Conservation (phyloP, 2,888 invertebrate species). For the Cantharis rufa region DNA sequence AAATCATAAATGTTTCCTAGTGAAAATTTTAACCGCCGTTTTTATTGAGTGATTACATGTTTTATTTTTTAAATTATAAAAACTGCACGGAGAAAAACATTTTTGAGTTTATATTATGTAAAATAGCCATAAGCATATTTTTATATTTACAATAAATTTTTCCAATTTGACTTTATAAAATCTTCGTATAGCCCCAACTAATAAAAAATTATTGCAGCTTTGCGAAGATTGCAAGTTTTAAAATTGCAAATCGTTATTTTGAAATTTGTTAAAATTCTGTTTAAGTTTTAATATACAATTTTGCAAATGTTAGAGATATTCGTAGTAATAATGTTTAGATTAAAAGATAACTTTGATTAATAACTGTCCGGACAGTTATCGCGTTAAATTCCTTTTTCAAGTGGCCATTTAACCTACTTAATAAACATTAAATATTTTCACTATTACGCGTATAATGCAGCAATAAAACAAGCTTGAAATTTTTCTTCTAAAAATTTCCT, state of each 20-base stretch:
- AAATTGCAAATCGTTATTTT: neutral
- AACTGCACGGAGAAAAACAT: neutral
- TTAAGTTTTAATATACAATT: neutral
- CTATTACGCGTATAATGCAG: neutral
- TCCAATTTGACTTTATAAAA: neutral
- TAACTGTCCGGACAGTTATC: neutral
- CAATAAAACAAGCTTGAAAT: neutral
- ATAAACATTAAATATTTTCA: neutral
- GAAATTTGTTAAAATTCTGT: neutral
- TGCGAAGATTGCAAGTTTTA: neutral
- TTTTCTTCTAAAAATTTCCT: neutral
- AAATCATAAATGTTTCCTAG: too few relatives aligned
- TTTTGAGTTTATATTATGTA: neutral
- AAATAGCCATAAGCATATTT: neutral
- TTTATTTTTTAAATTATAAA: neutral
- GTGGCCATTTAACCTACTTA: neutral
- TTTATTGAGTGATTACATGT: neutral
- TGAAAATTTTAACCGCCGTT: too few relatives aligned
- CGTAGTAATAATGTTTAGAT: neutral
- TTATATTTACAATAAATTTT: neutral
- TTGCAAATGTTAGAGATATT: neutral
- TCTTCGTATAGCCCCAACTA: neutral
- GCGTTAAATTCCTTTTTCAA: neutral
- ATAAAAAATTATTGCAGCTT: neutral
- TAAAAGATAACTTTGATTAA: constrained; percentile 3